Evolutionary conservation across 2,797 vertebrate genomes (phyloP), one percentile per base, ranked within the genome.

Genomic region (Syndactyla subalaris): DNA sequence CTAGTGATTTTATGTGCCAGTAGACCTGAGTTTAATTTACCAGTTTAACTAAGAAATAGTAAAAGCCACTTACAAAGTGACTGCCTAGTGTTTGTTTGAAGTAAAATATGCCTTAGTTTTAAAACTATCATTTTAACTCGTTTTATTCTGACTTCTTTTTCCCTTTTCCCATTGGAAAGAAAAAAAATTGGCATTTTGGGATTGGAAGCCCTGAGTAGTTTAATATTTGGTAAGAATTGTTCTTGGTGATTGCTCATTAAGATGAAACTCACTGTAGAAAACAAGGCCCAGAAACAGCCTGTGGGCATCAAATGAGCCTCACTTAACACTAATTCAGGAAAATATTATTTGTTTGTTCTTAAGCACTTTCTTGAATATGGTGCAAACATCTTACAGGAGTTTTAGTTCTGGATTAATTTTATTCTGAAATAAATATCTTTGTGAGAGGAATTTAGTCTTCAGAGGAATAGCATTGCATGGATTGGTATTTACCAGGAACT

Each of bases 1-100:
- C 99, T 99, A 98, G 98, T 98, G 96, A 97, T 98, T 97, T 98
- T 97, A 98, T 92, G 98, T 99, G 98, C 98, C 98, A 98, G 98
- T 98, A 98, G 97, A 98, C 97, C 98, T 98, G 97, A 98, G 97
- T 98, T 98, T 98, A 98, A 97, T 98, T 98, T 98, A 98, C 96
- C 96, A 97, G 95, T 98, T 98, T 98, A 98, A 97, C 97, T 98
- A 97, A 96, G 73, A 91, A 97, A 97, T 97, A 98, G 97, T 97
- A 97, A 98, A 98, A 98, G 98, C 98, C 98, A 98, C 98, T 98
- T 98, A 98, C 98, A 98, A 98, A 98, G 98, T 98, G 98, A 98
- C 98, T 98, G 97, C 97, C 96, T 98, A 97, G 96, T 95, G 92
- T 98, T 97, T 93, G 65, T 97, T 98, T 97, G 74, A 97, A 96